Conservation (phyloP, 2,888 invertebrate species). For the Drosophila nr. fundita region DNA sequence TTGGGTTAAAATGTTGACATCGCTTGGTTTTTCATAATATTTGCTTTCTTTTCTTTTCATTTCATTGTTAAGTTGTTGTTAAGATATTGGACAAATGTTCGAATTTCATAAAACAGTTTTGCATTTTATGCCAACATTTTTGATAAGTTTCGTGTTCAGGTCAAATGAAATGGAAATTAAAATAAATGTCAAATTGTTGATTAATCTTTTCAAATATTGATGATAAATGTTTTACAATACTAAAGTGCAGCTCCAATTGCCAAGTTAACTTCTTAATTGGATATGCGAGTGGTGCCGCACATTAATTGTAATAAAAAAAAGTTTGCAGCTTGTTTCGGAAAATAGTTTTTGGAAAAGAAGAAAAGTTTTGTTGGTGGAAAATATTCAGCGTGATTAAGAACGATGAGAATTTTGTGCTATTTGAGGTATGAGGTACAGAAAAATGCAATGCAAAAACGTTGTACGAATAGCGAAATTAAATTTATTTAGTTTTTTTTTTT, state of each 20-base stretch:
- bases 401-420: conserved; percentile 49
- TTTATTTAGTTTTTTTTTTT: conserved; percentile 20
- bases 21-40: conserved; percentile 76
- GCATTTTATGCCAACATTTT: conserved; percentile 84
- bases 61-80: conserved; percentile 38
- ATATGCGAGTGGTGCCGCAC: conserved; percentile 5
- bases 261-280: neutral
- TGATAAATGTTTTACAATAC: conserved; percentile 2
- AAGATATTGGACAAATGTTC: conserved; percentile 59
- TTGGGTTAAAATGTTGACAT: conserved; percentile 85
- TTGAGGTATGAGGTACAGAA: conserved; percentile 24
- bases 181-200: conserved; percentile 10
- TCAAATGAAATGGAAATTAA: conserved; percentile 30
- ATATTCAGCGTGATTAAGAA: conserved; percentile 51
- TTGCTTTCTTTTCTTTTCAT: conserved; percentile 41
- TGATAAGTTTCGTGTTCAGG: conserved; percentile 34
- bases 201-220: neutral
- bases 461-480: conserved; percentile 50
- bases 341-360: conserved; percentile 42
- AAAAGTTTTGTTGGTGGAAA: conserved; percentile 36
- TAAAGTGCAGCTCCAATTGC: conserved; percentile 13
- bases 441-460: conserved; percentile 45
- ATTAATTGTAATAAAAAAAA: conserved; percentile 18
- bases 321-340: conserved; percentile 48
- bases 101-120: conserved; percentile 66